Base-by-base conservation (phyloP, 1,140 invertebrate genomes). In the Oryzaephilus surinamensis region DNA sequence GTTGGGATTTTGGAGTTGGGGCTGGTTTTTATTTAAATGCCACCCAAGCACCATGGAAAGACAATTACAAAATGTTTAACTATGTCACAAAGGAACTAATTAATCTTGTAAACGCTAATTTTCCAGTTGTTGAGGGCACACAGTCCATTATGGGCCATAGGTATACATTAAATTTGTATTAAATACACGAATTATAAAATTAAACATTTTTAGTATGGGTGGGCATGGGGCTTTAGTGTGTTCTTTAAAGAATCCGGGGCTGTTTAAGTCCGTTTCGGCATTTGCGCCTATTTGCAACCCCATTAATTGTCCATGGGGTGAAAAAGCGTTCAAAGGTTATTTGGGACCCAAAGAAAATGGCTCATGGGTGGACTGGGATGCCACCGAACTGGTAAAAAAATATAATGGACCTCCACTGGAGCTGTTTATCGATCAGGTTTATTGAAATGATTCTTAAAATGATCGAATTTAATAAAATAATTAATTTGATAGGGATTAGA, bases 21-120 rank as follows among this genome's bases (percentile, higher is more conserved):
- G 95, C 96, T 48, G 91, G 94, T 2, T 98, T 97, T 63, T 99
- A 99, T 65, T 67, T 99, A 0, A 84, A 99, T 71, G 92, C 95
- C 3, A 83, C 81, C 1, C 66, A 81, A 52, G 81, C 86, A 17
- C 90, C 91, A 36, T 99, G 94, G 93, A 82, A 82, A 23, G 81
- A 77, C 32, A 81, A 99, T 66, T 99, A 97, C 52, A 77, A 81
- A 55, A 99, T 99, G 96, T 97, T 82, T 53, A 90, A 84, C 28
- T 99, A 99, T 56, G 67, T 99, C n/a, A 92, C 88, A 6, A 75
- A 79, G 51, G 96, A 99, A 66, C 65, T 97, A 24, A 77, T 83
- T 38, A 69, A 76, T 28, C 38, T 96, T n/a, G 73, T 97, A 16
- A 75, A 75, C 48, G 60, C 66, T 2, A 81, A 86, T 55, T 88